Percentiles rank a stretch among this genome's conserved stretches.
Evolutionary conservation across 2,888 invertebrate genomes (phyloP).

Genomic region (Sinhomidia bicolor): DNA sequence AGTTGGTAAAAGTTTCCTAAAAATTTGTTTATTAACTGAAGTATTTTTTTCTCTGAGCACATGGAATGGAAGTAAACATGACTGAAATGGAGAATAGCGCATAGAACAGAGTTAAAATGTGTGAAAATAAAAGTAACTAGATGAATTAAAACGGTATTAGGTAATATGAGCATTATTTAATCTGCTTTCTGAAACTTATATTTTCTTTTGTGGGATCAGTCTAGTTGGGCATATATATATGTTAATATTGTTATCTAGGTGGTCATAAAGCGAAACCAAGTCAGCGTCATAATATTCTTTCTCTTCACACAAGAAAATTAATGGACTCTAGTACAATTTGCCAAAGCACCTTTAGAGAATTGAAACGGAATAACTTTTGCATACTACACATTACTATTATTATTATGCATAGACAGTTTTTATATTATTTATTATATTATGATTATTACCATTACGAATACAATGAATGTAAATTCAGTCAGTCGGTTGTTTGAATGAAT

Average conservation of each 20-base stretch:
- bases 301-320: constrained; percentile 56
- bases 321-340: constrained; percentile 62
- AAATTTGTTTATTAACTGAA: no score
- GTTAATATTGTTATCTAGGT: neutral
- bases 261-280: constrained; percentile 5
- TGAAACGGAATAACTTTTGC: constrained; percentile 19
- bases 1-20: no score
- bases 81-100: no score
- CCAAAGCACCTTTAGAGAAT: constrained; percentile 45
- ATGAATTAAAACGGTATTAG: neutral
- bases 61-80: no score
- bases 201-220: no score
- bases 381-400: constrained; percentile 35
- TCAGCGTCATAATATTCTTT: constrained; percentile 25
- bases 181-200: neutral
- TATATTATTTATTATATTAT: constrained; percentile 30
- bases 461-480: constrained; percentile 34
- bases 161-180: no score
- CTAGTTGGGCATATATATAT: neutral
- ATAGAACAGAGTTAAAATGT: no score
- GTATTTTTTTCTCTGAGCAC: no score
- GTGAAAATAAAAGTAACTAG: neutral
- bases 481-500: constrained; percentile 48
- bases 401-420: constrained; percentile 39
- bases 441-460: constrained; percentile 39